A percentile compares a stretch with the other conserved stretches of the same genome.
Evolutionary conservation across 2,888 invertebrate species (phyloP).

Genomic region (Andrena chrysosceles): DNA sequence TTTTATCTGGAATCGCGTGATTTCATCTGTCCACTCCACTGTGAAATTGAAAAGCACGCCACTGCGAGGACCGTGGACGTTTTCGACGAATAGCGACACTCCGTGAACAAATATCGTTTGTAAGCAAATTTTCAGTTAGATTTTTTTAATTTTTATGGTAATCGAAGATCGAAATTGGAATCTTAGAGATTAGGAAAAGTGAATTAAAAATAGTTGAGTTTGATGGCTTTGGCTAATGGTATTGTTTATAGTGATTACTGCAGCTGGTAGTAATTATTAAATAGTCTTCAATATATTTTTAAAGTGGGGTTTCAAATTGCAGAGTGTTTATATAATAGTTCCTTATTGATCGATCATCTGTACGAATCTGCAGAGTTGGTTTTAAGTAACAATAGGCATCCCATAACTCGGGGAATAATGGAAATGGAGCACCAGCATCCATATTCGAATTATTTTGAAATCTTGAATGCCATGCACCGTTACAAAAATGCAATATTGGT

Average conservation of each 20-base stretch:
- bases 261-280: too few relatives aligned
- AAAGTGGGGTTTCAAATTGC: not conserved
- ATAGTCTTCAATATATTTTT: too few relatives aligned
- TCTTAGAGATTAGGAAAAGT: not conserved
- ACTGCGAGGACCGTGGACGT: not conserved
- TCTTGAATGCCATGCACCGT: not conserved
- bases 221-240: too few relatives aligned
- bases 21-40: not conserved
- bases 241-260: too few relatives aligned
- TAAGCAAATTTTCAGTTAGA: not conserved
- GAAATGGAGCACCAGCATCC: slow-evolving; percentile 6
- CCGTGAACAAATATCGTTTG: slow-evolving; percentile 15
- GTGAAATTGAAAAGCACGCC: slow-evolving; percentile 23
- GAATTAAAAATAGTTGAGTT: not conserved
- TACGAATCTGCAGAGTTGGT: not conserved
- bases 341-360: slow-evolving; percentile 10
- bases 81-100: slow-evolving; percentile 6
- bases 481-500: not conserved
- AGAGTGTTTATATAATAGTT: slow-evolving; percentile 9
- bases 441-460: slow-evolving; percentile 6
- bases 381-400: slow-evolving; percentile 11
- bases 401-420: slow-evolving; percentile 16
- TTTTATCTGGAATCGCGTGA: not conserved
- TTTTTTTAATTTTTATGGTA: not conserved
- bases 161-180: not conserved